Base-by-base conservation (phyloP, 2,113 vertebrate genomes). In the Pygoscelis antarcticus region DNA sequence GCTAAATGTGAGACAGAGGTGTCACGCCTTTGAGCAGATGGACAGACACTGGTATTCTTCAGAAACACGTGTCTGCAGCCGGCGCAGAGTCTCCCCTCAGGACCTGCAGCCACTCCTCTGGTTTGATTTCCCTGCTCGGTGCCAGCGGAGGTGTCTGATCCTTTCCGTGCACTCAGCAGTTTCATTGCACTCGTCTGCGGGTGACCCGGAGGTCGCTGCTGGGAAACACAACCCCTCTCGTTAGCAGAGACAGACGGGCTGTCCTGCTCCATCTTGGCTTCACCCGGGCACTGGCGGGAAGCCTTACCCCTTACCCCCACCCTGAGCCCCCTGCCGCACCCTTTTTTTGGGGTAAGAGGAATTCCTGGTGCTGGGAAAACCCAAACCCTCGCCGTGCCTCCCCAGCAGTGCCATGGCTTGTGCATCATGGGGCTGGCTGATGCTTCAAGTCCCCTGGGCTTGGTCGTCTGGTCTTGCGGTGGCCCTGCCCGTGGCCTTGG, bases 361-460 rank as follows among this genome's bases (percentile, higher is more conserved):
- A 42, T 36, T 78, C 21, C 51, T 78, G 36, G 49, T 3, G 6
- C 25, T 70, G 30, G 46, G 36, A 40, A 70, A 71, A 54, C 5
- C 7, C 40, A 62, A 54, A 26, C 14, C 20, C 36, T 46, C 4
- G 1, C 27, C 0, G 13, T 57, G 26, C 25, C 38, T 66, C 47
- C 34, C 34, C 22, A 21, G 20, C 13, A 32, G 26, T 10, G 7
- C 30, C 1, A 0, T 2, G 4, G 32, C 60, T 58, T 51, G n/a
- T 66, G 51, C 26, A 49, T n/a, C 13, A 3, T 25, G 20, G 51
- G 12, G 23, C 46, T 77, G 88, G 9, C 30, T 22, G 34, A 14
- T 40, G 40, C 30, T 70, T 77, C 34, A 15, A 8, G 30, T 74
- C 30, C 6, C 19, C 38, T 68, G 57, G 49, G 42, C 65, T 71